Evolutionary conservation across 2,113 vertebrate species (phyloP).

Genomic region (Heptranchias perlo): DNA sequence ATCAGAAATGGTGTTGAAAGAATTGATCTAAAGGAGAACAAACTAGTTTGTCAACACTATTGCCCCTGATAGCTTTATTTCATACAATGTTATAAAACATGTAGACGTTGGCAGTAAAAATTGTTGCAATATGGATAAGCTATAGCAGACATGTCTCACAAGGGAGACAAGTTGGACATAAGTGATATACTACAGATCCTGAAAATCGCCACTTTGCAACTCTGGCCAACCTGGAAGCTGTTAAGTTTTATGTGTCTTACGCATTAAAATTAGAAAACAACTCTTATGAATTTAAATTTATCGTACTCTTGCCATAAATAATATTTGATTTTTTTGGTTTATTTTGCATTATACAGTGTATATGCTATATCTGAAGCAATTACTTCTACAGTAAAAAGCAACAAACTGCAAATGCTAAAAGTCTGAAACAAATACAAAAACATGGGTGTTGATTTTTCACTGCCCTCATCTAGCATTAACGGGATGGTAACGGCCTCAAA

Average conservation of each 20-base stretch:
- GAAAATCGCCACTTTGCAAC: neutral
- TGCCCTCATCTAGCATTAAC: neutral
- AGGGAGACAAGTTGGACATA: neutral
- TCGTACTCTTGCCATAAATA: neutral
- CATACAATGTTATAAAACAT: conserved; percentile 13
- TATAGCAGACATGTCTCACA: neutral
- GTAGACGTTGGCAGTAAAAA: neutral
- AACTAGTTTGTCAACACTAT: conserved; percentile 20
- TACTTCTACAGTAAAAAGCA: neutral
- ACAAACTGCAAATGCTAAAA: neutral
- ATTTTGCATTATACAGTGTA: neutral
- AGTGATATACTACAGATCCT: neutral
- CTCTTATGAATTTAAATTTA: conserved; percentile 24
- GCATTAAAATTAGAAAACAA: neutral
- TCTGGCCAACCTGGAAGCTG: neutral
- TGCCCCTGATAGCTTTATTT: neutral
- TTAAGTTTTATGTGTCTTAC: neutral
- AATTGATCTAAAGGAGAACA: neutral
- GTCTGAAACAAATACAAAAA: neutral
- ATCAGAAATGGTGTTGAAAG: neutral
- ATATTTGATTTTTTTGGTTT: neutral
- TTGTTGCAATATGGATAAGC: neutral
- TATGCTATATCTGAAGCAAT: neutral
- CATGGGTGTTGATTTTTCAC: neutral
- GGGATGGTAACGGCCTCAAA: neutral